These are phyloP conservation scores for Scaptomyza polygonia DNA, from an alignment of 2,888 invertebrate genomes.

Conservation along the genomic window DNA sequence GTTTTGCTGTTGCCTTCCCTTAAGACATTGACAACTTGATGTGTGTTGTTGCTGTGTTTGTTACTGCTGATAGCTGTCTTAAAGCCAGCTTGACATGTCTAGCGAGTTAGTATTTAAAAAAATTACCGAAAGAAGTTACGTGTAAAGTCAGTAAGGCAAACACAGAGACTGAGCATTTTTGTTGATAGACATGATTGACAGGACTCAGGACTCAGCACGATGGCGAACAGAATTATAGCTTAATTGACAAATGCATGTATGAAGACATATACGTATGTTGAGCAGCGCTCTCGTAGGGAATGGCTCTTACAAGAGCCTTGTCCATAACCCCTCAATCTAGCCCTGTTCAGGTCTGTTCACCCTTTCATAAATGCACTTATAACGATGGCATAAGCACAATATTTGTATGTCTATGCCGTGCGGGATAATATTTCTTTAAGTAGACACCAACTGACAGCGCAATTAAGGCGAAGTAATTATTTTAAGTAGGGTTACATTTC, in stretches of 20 bases:
- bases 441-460: constrained; percentile 80
- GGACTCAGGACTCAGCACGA: constrained; percentile 66
- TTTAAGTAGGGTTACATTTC: constrained; percentile 79
- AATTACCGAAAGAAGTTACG: constrained; percentile 1
- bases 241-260: constrained; percentile 78
- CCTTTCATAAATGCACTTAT: constrained; percentile 50
- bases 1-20: constrained; percentile 44
- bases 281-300: constrained; percentile 57
- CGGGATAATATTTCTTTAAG: constrained; percentile 78
- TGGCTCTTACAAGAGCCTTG: constrained; percentile 25
- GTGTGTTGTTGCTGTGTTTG: constrained; percentile 32
- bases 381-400: constrained; percentile 48
- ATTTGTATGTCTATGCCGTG: constrained; percentile 61
- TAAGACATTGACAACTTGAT: constrained; percentile 67
- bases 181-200: constrained; percentile 75
- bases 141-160: constrained; percentile 74
- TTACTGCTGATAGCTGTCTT: constrained; percentile 47
- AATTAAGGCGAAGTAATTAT: constrained; percentile 80
- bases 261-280: neutral
- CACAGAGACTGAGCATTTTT: constrained; percentile 24
- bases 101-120: constrained; percentile 42
- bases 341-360: constrained; percentile 35
- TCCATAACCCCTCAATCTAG: constrained; percentile 4
- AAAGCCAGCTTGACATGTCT: constrained; percentile 70
- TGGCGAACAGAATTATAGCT: constrained; percentile 75